phyloP scores from a whole-genome alignment of 2,888 invertebrate species.

The Tetragonula carbonaria region DNA sequence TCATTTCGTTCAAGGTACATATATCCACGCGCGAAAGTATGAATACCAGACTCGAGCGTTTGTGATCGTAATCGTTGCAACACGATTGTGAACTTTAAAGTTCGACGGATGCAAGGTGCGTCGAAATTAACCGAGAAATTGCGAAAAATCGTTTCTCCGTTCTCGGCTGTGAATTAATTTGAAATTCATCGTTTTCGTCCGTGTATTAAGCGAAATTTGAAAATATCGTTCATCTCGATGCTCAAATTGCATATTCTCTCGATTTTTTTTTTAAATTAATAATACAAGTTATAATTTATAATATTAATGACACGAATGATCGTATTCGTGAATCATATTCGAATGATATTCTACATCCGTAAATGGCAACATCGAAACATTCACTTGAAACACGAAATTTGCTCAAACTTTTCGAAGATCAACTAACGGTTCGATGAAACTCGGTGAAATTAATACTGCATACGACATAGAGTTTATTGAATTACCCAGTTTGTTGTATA shows the following conservation, averaged over 20 bases:
- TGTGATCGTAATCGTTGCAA: too few species aligned
- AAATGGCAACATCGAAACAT: neutral
- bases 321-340: neutral
- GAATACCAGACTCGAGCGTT: too few species aligned
- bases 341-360: neutral
- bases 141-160: too few species aligned
- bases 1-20: too few species aligned
- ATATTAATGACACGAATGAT: neutral
- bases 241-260: neutral
- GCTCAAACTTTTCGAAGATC: neutral
- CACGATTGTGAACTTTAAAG: too few species aligned
- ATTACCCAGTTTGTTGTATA: neutral
- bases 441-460: neutral
- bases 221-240: neutral
- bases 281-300: too few species aligned
- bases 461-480: neutral
- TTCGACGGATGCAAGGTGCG: too few species aligned
- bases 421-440: too few species aligned
- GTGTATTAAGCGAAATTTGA: neutral
- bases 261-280: neutral
- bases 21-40: too few species aligned
- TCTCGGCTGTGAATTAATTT: too few species aligned
- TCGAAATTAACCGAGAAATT: too few species aligned
- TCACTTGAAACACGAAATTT: neutral
- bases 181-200: neutral